A percentile compares a stretch with the other conserved stretches of the same genome.
phyloP scores from a whole-genome alignment of 2,888 invertebrate species.

The Pseudolycoriella hygida region DNA sequence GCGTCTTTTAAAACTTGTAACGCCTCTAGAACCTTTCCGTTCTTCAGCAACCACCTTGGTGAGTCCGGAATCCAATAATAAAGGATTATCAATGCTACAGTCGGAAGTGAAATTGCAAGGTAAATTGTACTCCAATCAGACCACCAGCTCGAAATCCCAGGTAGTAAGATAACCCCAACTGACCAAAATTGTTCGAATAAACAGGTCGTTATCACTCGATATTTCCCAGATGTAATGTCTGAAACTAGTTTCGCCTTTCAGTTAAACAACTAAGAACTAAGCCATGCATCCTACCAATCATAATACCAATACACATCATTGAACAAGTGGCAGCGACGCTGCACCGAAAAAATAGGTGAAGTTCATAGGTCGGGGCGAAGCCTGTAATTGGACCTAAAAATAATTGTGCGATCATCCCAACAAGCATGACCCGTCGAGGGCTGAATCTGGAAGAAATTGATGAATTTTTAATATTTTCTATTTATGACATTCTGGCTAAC shows the following conservation, averaged over 20 bases:
- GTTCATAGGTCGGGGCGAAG: slow-evolving; percentile 26
- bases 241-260: slow-evolving; percentile 26
- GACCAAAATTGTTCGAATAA: slow-evolving; percentile 33
- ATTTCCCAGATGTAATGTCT: slow-evolving; percentile 29
- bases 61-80: slow-evolving; percentile 33
- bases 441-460: slow-evolving; percentile 22
- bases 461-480: too few species aligned
- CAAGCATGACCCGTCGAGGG: slow-evolving; percentile 28
- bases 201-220: slow-evolving; percentile 24
- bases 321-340: slow-evolving; percentile 30
- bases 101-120: slow-evolving; percentile 30
- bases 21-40: slow-evolving; percentile 26
- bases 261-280: too few species aligned
- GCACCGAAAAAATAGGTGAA: slow-evolving; percentile 31
- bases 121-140: slow-evolving; percentile 30
- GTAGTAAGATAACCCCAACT: slow-evolving; percentile 30
- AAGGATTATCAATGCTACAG: slow-evolving; percentile 26
- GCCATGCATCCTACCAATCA: slow-evolving; percentile 23
- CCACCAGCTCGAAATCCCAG: slow-evolving; percentile 28
- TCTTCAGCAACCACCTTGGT: slow-evolving; percentile 30
- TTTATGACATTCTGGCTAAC: too few species aligned
- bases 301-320: slow-evolving; percentile 29
- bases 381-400: slow-evolving; percentile 30
- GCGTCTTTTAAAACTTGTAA: slow-evolving; percentile 26
- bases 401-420: slow-evolving; percentile 29